Evolutionary conservation across 2,113 vertebrate species (phyloP).

Genomic region (Oncorhynchus gorbuscha): DNA sequence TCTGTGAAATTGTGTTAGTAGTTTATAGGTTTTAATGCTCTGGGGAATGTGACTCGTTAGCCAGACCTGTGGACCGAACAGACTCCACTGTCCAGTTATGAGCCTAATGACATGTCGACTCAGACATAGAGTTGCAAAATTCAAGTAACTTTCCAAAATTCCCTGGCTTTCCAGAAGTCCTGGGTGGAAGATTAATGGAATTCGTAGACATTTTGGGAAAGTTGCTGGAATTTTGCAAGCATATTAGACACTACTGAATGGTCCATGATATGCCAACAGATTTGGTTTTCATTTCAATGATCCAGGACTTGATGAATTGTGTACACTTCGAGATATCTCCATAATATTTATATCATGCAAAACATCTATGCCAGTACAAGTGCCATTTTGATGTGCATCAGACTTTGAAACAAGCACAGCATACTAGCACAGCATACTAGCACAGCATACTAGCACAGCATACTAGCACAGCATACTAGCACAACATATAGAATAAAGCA

Average conservation of each 20-base stretch:
- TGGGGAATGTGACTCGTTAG: neutral
- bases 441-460: too few species aligned
- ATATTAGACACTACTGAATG: neutral
- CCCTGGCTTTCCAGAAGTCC: too few species aligned
- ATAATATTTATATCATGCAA: too few species aligned
- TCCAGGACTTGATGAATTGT: neutral
- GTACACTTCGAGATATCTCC: too few species aligned
- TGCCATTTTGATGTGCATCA: neutral
- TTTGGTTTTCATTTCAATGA: constrained; percentile 1
- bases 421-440: too few species aligned
- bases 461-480: too few species aligned
- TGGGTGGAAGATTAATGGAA: too few species aligned
- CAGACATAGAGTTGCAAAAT: neutral
- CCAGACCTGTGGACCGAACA: neutral
- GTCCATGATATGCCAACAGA: neutral
- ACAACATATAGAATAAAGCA: neutral
- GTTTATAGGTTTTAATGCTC: constrained; percentile 13
- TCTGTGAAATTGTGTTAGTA: constrained; percentile 28
- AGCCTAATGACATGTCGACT: neutral
- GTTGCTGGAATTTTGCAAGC: too few species aligned
- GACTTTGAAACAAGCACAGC: neutral
- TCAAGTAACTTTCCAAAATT: too few species aligned
- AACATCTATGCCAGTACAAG: too few species aligned
- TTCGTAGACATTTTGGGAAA: too few species aligned
- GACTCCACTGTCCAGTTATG: constrained; percentile 5